Evolutionary conservation across 1,140 invertebrate species (phyloP).

Genomic region (Polypedilum pembai): DNA sequence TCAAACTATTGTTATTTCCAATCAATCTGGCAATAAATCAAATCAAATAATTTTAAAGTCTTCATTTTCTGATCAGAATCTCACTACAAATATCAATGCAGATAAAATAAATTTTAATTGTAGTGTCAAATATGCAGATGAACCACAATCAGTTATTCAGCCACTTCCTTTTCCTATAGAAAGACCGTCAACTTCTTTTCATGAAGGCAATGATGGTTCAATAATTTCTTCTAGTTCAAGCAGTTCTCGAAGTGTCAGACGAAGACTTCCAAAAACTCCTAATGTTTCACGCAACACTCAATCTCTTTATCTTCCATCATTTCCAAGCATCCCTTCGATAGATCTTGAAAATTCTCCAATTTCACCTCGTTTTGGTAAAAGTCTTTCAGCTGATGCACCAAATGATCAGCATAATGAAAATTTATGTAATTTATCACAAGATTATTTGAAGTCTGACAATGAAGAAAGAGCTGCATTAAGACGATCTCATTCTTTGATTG

Average conservation of each 20-base stretch:
- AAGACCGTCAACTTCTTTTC: neutral
- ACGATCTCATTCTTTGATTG: slow-evolving; percentile 43
- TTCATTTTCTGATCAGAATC: neutral
- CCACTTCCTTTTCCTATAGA: neutral
- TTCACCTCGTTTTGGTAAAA: neutral
- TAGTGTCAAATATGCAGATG: neutral
- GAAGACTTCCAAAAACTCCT: neutral
- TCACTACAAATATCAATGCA: neutral
- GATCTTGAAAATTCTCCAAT: neutral
- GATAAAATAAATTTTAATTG: neutral
- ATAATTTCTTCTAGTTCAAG: neutral
- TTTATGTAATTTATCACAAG: neutral
- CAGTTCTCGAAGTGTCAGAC: neutral
- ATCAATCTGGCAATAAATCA: neutral
- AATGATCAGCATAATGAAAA: neutral
- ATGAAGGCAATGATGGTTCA: neutral
- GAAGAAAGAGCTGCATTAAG: neutral
- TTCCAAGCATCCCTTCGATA: neutral
- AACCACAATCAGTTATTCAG: neutral
- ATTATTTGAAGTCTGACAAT: neutral
- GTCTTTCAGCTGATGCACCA: neutral
- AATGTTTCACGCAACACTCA: neutral
- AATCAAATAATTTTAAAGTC: neutral
- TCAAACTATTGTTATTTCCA: neutral
- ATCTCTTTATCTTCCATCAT: neutral